Conservation (phyloP, 2,113 vertebrate genomes). For the Rana temporaria region DNA sequence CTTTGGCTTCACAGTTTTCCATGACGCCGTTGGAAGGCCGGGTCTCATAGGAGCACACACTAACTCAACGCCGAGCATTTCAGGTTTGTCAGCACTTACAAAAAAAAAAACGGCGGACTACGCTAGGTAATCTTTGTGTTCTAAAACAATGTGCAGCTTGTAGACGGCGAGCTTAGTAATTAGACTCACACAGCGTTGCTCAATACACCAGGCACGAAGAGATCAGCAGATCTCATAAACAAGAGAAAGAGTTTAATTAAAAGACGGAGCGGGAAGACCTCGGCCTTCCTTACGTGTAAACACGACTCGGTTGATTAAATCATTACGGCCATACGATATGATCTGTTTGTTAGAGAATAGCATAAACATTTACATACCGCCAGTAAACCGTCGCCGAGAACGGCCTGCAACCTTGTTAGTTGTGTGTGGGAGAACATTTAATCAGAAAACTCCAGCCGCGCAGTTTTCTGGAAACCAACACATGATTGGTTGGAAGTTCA, state of each 20-base stretch:
- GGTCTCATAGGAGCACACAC: no score
- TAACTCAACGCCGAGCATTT: no score
- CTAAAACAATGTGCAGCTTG: no score
- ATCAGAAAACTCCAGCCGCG: neutral
- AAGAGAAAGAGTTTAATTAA: neutral
- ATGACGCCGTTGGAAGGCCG: no score
- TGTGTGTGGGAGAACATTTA: neutral
- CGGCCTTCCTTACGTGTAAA: neutral
- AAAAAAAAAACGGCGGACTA: no score
- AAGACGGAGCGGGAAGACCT: neutral
- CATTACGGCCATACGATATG: neutral
- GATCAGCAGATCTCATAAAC: neutral
- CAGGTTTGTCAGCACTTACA: no score
- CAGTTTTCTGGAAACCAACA: neutral
- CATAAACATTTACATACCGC: constrained; percentile 19
- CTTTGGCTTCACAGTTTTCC: no score
- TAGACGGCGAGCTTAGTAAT: no score
- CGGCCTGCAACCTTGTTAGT: neutral
- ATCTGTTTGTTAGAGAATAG: neutral
- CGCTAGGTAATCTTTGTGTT: no score
- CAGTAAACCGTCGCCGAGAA: neutral
- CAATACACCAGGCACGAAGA: neutral
- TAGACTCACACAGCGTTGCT: neutral
- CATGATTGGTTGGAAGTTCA: neutral
- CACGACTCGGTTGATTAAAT: neutral